Conservation (phyloP, 2,888 invertebrate genomes). For the Hirtodrosophila trivittata region DNA sequence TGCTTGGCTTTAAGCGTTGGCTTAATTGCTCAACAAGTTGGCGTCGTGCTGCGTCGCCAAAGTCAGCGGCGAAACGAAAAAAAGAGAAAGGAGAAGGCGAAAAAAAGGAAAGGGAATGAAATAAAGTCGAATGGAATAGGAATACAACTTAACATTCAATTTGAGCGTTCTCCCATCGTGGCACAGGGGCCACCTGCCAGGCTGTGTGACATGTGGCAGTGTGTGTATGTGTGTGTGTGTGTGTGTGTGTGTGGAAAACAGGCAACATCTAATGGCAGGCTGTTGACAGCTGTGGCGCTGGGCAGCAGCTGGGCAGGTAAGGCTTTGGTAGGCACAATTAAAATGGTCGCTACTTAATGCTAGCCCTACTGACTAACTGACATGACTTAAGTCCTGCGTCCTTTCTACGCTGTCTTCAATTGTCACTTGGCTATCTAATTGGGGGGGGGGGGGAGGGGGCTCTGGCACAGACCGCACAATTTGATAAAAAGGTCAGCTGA, state of each 20-base stretch:
- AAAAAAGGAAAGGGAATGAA: constrained; percentile 8
- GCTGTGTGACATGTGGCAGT: constrained; percentile 37
- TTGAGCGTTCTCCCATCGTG: constrained; percentile 15
- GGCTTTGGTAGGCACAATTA: constrained; percentile 30
- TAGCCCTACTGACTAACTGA: constrained; percentile 32
- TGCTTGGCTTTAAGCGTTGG: constrained; percentile 40
- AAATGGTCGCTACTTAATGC: constrained; percentile 23
- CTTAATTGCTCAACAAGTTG: constrained; percentile 77
- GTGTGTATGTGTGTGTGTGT: not conserved
- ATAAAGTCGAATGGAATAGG: constrained; percentile 19
- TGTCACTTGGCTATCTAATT: constrained; percentile 8
- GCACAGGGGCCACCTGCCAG: constrained; percentile 44
- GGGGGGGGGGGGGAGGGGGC: too few species aligned
- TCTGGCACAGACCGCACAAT: too few species aligned
- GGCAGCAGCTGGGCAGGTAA: constrained; percentile 14
- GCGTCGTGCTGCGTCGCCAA: constrained; percentile 50
- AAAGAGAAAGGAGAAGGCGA: constrained; percentile 2
- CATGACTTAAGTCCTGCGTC: constrained; percentile 30
- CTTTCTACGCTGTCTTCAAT: constrained; percentile 15
- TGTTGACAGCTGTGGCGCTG: constrained; percentile 22
- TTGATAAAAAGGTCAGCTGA: constrained; percentile 34
- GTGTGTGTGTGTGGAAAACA: constrained; percentile 11
- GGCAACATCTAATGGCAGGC: constrained; percentile 22
- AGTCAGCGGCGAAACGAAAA: not conserved
- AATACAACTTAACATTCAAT: constrained; percentile 45